Evolutionary conservation across 2,888 invertebrate species (phyloP), one percentile per base, ranked within the genome.

Genomic region (Holacanthella duospinosa): DNA sequence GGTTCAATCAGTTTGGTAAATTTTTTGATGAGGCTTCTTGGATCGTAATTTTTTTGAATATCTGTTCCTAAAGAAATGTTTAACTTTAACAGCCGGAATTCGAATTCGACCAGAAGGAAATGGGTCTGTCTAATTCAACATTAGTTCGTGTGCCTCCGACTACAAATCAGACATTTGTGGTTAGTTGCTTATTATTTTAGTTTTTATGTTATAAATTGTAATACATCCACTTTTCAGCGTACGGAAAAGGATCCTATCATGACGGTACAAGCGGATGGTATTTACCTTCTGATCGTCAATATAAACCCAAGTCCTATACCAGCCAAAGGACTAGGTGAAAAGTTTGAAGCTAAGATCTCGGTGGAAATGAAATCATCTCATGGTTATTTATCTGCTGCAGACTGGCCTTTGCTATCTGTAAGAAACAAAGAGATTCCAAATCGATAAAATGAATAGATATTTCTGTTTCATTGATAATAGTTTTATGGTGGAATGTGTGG

Each of bases 321-420:
- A 36, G 60, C 25, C 16, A 36, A n/a, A 76, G 79, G 27, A 75
- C 76, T 25, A 0, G 4, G 16, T 4, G 4, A 48, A 16, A 78
- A 80, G 29, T 85, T 84, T 74, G 81, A 79, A 61, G 83, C 85
- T 0, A 79, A 81, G 0, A 82, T 86, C 1, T 82, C 83, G 59
- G 80, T 92, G 24, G 85, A 87, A 76, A 88, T 91, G 83, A 79
- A 83, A 67, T 84, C 86, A 36, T 83, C 84, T 0, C 83, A 87
- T 74, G 92, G 93, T 0, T 93, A 87, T 76, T 81, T 94, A 54
- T 91, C 92, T 0, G 93, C 93, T 4, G 86, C 86, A 1, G 91
- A 93, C 76, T 93, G 88, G 86, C 93, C 93, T 0, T 79, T 93
- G 3, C 77, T 93, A 67, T 86, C 88, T 68, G 88, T 88, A 78